Base-by-base conservation (phyloP, 2,797 vertebrate species). In the Sebastolobus alascanus region DNA sequence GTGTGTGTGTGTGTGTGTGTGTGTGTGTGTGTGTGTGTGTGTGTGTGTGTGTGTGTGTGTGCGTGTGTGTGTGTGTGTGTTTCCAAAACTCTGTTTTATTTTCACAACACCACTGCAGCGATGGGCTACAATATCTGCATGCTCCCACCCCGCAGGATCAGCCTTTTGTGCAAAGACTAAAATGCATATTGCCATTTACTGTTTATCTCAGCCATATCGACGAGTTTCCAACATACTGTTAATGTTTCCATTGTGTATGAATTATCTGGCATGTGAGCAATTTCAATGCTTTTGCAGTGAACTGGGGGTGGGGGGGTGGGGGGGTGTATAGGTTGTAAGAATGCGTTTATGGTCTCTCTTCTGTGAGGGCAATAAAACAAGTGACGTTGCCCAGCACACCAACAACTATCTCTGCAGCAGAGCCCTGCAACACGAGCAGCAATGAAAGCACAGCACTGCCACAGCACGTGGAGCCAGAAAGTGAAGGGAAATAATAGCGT, bases 351-450 rank as follows among this genome's bases (percentile, higher is more conserved):
- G 93, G 93, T 95, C 92, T 93, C 89, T 92, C 84, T 91, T 94
- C 90, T 92, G 91, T 89, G 91, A 85, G 91, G 93, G 94, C 91
- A 94, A 95, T 95, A 95, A 95, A 95, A 91, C 92, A 94, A 94
- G 90, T 93, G 92, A 95, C 92, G 92, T 89, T 94, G 86, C 88
- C 88, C 93, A 93, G 92, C 87, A 92, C 91, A 89, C 93, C 87
- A 92, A 92, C 92, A 93, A 93, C 91, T 93, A 93, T 94, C 93
- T 93, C 88, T 93, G 91, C 87, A 91, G 93, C 87, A 93, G 61
- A 91, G 71, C 74, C 46, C 72, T 68, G 87, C 84, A 90, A 88
- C 84, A 61, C 69, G 78, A 79, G 73, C 84, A 84, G 73, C 84
- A 84, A 86, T 60, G 69, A 83, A 80, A 74, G 77, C 78, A 33